Evolutionary conservation across 2,113 vertebrate species (phyloP).

Genomic region (Sterna hirundo): DNA sequence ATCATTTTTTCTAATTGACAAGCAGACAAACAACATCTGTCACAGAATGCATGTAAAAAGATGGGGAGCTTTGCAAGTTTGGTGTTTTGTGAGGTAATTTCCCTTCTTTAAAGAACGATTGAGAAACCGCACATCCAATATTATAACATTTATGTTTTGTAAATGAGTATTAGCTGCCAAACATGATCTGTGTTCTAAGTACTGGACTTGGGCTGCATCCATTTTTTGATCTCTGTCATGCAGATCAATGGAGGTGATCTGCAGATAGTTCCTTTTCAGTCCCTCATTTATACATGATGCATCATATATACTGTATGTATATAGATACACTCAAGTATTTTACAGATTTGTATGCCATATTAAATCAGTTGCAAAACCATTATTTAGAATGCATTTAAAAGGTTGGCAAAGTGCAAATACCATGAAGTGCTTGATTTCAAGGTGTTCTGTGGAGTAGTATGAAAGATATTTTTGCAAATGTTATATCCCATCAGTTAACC

Average conservation of each 20-base stretch:
- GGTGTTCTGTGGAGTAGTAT: background rate
- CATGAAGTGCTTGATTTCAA: background rate
- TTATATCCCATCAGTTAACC: background rate
- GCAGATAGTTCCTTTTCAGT: background rate
- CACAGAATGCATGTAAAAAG: background rate
- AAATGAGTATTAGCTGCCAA: background rate
- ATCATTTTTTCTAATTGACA: background rate
- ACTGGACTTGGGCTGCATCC: background rate
- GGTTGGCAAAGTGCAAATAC: background rate
- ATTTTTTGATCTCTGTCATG: background rate
- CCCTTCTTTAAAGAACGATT: background rate
- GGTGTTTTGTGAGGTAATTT: background rate
- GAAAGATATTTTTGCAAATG: background rate
- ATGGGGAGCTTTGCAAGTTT: background rate
- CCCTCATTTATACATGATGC: accelerated
- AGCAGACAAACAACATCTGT: background rate
- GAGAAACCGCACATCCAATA: background rate
- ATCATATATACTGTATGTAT: background rate
- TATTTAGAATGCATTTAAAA: background rate
- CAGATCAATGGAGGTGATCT: background rate
- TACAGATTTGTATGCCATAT: background rate
- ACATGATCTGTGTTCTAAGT: background rate
- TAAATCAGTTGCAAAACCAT: background rate
- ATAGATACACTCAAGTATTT: background rate
- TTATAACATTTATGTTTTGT: background rate